These are phyloP conservation scores for Rhineura floridana DNA, from an alignment of 2,113 vertebrate genomes.

Conservation along the genomic window DNA sequence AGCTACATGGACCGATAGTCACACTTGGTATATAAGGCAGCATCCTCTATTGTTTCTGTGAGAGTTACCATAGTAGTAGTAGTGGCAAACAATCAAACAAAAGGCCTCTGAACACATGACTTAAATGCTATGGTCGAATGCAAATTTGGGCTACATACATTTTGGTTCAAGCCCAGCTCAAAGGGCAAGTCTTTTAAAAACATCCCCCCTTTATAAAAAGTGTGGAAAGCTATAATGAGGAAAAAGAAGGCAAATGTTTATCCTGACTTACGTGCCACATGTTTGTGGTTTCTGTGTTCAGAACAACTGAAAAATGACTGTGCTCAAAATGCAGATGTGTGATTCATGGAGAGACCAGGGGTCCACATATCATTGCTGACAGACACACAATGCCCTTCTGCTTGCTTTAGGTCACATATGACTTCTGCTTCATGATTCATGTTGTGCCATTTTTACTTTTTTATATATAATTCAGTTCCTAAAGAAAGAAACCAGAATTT, in stretches of 20 bases:
- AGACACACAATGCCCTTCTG: neutral
- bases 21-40: too few relatives aligned
- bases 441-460: fast-evolving
- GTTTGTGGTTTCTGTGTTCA: neutral
- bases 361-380: neutral
- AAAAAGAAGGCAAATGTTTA: constrained; percentile 14
- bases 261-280: neutral
- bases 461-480: neutral
- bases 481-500: constrained; percentile 23
- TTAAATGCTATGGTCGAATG: neutral
- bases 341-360: neutral
- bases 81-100: neutral
- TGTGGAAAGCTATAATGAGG: constrained; percentile 8
- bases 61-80: neutral
- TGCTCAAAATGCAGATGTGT: neutral
- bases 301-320: neutral
- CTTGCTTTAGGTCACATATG: neutral
- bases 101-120: neutral
- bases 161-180: neutral
- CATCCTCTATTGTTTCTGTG: too few relatives aligned
- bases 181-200: neutral
- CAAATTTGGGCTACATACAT: neutral
- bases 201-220: constrained; percentile 32
- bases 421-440: neutral
- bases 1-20: too few relatives aligned